phyloP scores from a whole-genome alignment of 2,888 invertebrate genomes.

The Nomada ferruginata region DNA sequence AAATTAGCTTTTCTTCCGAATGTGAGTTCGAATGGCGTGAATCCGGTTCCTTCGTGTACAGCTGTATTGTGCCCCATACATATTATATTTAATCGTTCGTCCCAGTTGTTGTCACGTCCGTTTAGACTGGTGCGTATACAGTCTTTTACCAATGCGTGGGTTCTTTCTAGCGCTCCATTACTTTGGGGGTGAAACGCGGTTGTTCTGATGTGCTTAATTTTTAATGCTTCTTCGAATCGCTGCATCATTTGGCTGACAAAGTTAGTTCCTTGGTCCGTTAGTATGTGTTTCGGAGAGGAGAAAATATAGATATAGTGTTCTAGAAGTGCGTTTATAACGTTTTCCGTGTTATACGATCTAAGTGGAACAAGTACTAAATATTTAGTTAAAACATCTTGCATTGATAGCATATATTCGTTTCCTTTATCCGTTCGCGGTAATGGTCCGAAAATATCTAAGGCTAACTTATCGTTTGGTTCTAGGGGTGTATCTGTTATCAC shows the following conservation, averaged over 20 bases:
- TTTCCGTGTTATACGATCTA: not conserved
- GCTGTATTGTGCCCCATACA: slow-evolving; percentile 21
- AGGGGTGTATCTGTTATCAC: not conserved
- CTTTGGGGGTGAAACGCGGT: not conserved
- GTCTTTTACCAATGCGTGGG: not conserved
- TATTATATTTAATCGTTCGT: slow-evolving; percentile 1
- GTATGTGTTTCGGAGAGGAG: not conserved
- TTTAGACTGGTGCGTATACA: not conserved
- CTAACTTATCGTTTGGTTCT: not conserved
- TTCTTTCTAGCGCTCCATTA: not conserved
- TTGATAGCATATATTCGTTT: slow-evolving; percentile 10
- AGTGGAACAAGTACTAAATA: slow-evolving; percentile 9
- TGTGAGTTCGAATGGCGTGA: slow-evolving; percentile 17
- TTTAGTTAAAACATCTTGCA: slow-evolving; percentile 19
- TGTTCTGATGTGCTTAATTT: slow-evolving; percentile 14
- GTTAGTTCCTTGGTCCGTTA: not conserved
- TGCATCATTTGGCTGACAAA: slow-evolving; percentile 19
- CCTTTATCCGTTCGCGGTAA: not conserved
- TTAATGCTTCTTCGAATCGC: slow-evolving; percentile 4
- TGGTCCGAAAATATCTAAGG: slow-evolving; percentile 9
- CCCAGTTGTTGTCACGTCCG: not conserved
- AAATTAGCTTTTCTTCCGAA: slow-evolving; percentile 10
- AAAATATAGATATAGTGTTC: slow-evolving; percentile 9
- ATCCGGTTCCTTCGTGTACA: slow-evolving; percentile 1
- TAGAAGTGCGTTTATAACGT: not conserved